phyloP scores from a whole-genome alignment of 2,113 vertebrate species.

The Rhegmatorhina hoffmannsi region DNA sequence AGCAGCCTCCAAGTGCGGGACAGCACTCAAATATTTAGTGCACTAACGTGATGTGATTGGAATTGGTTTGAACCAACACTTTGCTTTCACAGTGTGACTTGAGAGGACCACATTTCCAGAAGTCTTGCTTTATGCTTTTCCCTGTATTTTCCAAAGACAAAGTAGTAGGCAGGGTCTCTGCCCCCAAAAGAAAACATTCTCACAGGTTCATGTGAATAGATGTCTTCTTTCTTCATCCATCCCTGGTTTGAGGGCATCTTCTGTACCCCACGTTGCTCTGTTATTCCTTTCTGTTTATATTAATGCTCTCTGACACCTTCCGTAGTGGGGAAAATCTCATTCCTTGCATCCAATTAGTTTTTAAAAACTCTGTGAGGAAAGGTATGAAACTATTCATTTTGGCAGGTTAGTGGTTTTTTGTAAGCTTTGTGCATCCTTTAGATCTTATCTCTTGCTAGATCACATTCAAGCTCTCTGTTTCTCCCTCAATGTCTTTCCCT shows the following conservation, averaged over 20 bases:
- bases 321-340: neutral
- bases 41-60: neutral
- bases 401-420: neutral
- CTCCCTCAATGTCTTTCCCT: neutral
- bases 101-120: neutral
- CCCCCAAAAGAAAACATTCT: neutral
- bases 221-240: neutral
- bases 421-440: neutral
- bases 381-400: neutral
- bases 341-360: neutral
- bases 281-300: neutral
- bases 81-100: neutral
- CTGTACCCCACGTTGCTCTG: accelerated
- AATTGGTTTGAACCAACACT: neutral
- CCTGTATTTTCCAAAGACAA: neutral
- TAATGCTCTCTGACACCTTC: neutral
- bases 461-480: neutral
- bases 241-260: neutral
- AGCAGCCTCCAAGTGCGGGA: neutral
- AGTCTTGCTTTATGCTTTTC: neutral
- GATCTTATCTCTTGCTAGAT: neutral
- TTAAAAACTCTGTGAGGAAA: neutral
- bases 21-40: neutral
- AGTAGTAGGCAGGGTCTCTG: neutral
- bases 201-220: neutral